Conservation (phyloP, 2,888 invertebrate species). For the Meganola albula region DNA sequence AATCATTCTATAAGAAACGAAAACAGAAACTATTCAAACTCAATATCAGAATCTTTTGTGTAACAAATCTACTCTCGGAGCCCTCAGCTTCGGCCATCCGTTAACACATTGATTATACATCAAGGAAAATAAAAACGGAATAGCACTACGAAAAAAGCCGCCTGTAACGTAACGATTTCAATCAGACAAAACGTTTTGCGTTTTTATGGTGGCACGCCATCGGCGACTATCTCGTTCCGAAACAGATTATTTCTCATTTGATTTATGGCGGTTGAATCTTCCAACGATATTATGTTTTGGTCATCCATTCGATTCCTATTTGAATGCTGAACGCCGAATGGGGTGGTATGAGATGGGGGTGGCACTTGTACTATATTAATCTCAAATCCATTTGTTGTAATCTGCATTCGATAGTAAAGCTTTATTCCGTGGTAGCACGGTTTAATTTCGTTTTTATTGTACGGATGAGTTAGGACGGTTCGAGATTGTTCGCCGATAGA, state of each 20-base stretch:
- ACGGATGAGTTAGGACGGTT: slow-evolving; percentile 68
- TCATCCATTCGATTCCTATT: slow-evolving; percentile 79
- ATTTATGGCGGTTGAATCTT: slow-evolving; percentile 76
- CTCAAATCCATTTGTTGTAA: slow-evolving; percentile 77
- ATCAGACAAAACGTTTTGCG: slow-evolving; percentile 77
- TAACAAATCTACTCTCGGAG: slow-evolving; percentile 69
- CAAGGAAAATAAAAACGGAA: slow-evolving; percentile 74
- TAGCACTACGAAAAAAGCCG: slow-evolving; percentile 64
- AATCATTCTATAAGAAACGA: no score
- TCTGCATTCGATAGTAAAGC: slow-evolving; percentile 60
- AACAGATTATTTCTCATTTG: slow-evolving; percentile 80
- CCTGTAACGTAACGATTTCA: slow-evolving; percentile 69
- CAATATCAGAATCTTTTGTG: slow-evolving; percentile 76
- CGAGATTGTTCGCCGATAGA: slow-evolving; percentile 72
- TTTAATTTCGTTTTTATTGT: slow-evolving; percentile 54
- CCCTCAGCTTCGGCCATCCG: slow-evolving; percentile 68
- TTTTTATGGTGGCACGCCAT: slow-evolving; percentile 72
- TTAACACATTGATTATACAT: slow-evolving; percentile 78
- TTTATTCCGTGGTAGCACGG: slow-evolving; percentile 49
- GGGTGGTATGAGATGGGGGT: slow-evolving; percentile 73
- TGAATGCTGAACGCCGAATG: slow-evolving; percentile 75
- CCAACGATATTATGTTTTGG: slow-evolving; percentile 78
- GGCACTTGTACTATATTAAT: slow-evolving; percentile 77
- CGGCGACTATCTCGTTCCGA: slow-evolving; percentile 75
- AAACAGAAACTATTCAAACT: slow-evolving; percentile 74